A percentile compares a stretch with the other conserved stretches of the same genome.
Evolutionary conservation across 2,113 vertebrate species (phyloP).

Genomic region (Pleuronectes platessa): DNA sequence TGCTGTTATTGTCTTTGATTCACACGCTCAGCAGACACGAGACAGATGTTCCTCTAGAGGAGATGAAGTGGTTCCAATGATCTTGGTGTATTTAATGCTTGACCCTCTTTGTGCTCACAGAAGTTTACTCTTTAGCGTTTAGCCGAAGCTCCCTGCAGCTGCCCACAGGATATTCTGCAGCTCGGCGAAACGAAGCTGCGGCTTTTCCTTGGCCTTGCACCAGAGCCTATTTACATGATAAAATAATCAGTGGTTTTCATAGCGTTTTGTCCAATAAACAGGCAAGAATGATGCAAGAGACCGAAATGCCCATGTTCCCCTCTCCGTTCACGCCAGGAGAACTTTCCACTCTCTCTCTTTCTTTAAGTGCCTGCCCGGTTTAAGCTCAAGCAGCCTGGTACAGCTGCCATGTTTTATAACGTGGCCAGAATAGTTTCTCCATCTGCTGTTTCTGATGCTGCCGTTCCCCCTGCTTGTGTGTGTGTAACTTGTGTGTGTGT

Average conservation of each 20-base stretch:
- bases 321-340: constrained; percentile 19
- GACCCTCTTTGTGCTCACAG: background rate
- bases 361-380: constrained; percentile 16
- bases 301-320: constrained; percentile 2
- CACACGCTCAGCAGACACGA: constrained; percentile 26
- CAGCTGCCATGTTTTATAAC: constrained; percentile 70
- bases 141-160: background rate
- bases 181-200: background rate
- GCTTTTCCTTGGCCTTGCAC: constrained; percentile 23
- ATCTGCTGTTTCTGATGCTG: constrained; percentile 73
- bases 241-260: constrained; percentile 4
- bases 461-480: constrained; percentile 5
- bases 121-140: background rate
- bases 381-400: constrained; percentile 33
- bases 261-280: background rate
- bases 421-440: constrained; percentile 81
- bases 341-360: constrained; percentile 47
- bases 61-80: constrained; percentile 26
- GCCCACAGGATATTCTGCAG: constrained; percentile 14
- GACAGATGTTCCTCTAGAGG: constrained; percentile 29
- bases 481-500: constrained; percentile 53
- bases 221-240: background rate
- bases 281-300: constrained; percentile 4
- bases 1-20: constrained; percentile 44
- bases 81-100: constrained; percentile 23